Evolutionary conservation across 2,888 invertebrate genomes (phyloP), one percentile per base, ranked within the genome.

Genomic region (Alentia gelatinosa): DNA sequence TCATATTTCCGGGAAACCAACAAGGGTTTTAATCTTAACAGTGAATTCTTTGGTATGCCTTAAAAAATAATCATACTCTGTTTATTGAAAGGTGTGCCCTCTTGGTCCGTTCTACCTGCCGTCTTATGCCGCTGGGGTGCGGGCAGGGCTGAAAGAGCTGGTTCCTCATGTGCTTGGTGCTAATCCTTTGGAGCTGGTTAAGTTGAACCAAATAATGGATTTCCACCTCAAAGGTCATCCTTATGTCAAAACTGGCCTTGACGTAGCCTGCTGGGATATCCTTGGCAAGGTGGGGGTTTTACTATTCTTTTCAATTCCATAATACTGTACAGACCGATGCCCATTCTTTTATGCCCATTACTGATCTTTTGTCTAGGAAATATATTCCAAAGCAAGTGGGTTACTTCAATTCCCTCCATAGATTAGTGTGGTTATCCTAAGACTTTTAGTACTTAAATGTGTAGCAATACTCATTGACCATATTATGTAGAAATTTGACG

Each of bases 231-330:
- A 89, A n/a, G 92, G 92, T 0, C 92, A 92, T 40, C 92, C 92
- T 12, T 92, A 92, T 50, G 92, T 92, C 19, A 92, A 92, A 75
- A 40, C 91, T 7, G 88, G 90, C 39, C 40, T 92, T 12, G 92
- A 92, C 40, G 56, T 91, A 37, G 92, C 92, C n/a, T 91, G 91
- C 91, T 92, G 92, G 92, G 92, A 92, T 83, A 84, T 92, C 23
- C 75, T 92, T 0, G 92, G 92, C 39, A 92, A 92, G 91, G 91
- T 92, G 19, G 42, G 90, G 19, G 19, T n/a, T n/a, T n/a, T n/a
- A n/a, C n/a, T n/a, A n/a, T n/a, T n/a, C n/a, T n/a, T n/a, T n/a
- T n/a, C n/a, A n/a, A n/a, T n/a, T n/a, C n/a, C n/a, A n/a, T n/a
- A n/a, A n/a, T n/a, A n/a, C n/a, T n/a, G n/a, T n/a, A n/a, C n/a